A percentile compares a stretch with the other conserved stretches of the same genome.
These are phyloP conservation scores for Enteromius paludinosus DNA, from an alignment of 2,797 vertebrate genomes.

Conservation along the genomic window DNA sequence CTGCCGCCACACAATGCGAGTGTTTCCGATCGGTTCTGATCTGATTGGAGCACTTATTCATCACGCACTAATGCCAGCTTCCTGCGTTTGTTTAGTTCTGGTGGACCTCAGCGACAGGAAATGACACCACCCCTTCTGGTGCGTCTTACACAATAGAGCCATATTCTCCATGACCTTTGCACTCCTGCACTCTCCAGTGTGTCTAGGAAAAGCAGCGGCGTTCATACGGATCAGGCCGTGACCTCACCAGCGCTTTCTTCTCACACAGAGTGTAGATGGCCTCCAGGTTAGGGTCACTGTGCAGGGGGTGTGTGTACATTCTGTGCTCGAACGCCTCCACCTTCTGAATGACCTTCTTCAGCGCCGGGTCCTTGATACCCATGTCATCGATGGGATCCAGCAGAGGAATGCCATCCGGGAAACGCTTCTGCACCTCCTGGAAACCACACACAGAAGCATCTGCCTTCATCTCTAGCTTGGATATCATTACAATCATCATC, in stretches of 20 bases:
- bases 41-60: conserved; percentile 18
- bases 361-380: conserved; percentile 93
- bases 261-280: conserved; percentile 92
- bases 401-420: conserved; percentile 92
- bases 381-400: conserved; percentile 96
- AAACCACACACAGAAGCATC: neutral
- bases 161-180: neutral
- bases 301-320: conserved; percentile 96
- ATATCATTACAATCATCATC: too few species aligned
- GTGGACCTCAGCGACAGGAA: conserved; percentile 34
- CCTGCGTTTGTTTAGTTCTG: conserved; percentile 52
- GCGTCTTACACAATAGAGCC: conserved; percentile 17
- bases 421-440: conserved; percentile 96
- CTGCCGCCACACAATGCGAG: neutral
- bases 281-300: conserved; percentile 92
- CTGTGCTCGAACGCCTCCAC: conserved; percentile 96
- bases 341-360: conserved; percentile 98
- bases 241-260: conserved; percentile 91
- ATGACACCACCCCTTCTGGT: conserved; percentile 20
- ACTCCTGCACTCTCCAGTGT: neutral
- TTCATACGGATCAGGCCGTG: neutral
- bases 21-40: conserved; percentile 19
- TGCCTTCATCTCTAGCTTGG: neutral
- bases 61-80: conserved; percentile 22
- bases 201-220: neutral